Evolutionary conservation across 2,113 vertebrate species (phyloP), one percentile per base, ranked within the genome.

Genomic region (Hippocampus comes): DNA sequence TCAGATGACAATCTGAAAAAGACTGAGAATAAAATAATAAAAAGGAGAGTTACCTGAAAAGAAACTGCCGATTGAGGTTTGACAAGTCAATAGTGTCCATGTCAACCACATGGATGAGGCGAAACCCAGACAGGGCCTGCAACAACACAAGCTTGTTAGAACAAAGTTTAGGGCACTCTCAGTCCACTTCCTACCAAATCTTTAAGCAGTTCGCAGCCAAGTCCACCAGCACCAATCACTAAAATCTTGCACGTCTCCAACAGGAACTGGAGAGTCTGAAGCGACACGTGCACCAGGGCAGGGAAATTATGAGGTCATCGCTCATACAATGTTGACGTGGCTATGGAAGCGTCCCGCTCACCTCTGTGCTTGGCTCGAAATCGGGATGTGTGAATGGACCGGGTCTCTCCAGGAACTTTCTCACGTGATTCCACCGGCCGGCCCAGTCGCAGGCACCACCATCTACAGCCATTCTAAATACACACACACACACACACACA

Each of bases 301-400:
- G 9, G 12, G 5, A 9, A 25, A 56, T 53, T 20, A 21, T 21
- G 18, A 68, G 5, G 17, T 30, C 46, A 49, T 43, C 38, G 21
- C 41, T 41, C 63, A 3, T 9, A 23, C n/a, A 23, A 46, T 46
- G 11, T 43, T 5, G 15, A 43, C 12, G 4, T 17, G 5, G 48
- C 18, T 17, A 17, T 30, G 21, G 11, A 38, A 41, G 20, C n/a
- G 67, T 55, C 14, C 30, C 27, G 7, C 9, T 95, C 92, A 98
- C 97, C 94, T 98, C 95, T 78, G 95, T 93, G 91, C 95, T 95
- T 21, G 96, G 94, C 84, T 98, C 96, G 93, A 99, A 99, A 93
- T 98, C 96, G n/a, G 96, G 97, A 92, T 98, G 97, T 84, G 95
- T 97, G 90, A 99, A 98, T 2, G 97, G 96, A 87, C 96, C 97